phyloP scores from a whole-genome alignment of 2,888 invertebrate species.

The Fabriciana adippe region DNA sequence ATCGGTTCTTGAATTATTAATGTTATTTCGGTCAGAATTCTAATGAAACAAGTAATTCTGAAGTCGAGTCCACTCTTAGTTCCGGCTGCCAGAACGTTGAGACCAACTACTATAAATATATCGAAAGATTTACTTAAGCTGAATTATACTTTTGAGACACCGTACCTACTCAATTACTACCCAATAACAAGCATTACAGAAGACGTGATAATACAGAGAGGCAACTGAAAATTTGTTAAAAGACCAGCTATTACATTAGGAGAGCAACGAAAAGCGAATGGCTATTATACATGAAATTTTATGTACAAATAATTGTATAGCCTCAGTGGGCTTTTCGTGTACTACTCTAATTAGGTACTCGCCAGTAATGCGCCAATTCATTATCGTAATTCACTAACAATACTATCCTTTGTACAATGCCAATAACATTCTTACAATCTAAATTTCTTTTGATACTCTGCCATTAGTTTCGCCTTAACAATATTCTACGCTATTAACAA shows the following conservation, averaged over 20 bases:
- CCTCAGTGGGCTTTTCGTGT: conserved; percentile 74
- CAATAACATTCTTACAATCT: conserved; percentile 77
- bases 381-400: conserved; percentile 72
- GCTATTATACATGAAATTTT: conserved; percentile 62
- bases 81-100: conserved; percentile 32
- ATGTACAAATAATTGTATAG: conserved; percentile 75
- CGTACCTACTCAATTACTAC: conserved; percentile 20
- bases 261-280: conserved; percentile 70
- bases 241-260: conserved; percentile 59
- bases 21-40: neutral
- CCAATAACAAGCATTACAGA: conserved; percentile 25
- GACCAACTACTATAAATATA: conserved; percentile 32
- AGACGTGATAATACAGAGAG: conserved; percentile 36
- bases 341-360: conserved; percentile 82
- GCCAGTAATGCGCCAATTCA: conserved; percentile 82
- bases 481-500: conserved; percentile 70
- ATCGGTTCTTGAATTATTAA: conserved; percentile 18
- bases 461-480: conserved; percentile 43
- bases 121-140: conserved; percentile 32
- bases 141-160: conserved; percentile 25
- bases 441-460: conserved; percentile 73
- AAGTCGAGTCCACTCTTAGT: conserved; percentile 30
- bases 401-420: conserved; percentile 81
- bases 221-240: conserved; percentile 46
- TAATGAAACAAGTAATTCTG: conserved; percentile 27